Percentiles rank a stretch among this genome's conserved stretches.
These are phyloP conservation scores for Pollenia angustigena DNA, from an alignment of 2,888 invertebrate species.

Conservation along the genomic window DNA sequence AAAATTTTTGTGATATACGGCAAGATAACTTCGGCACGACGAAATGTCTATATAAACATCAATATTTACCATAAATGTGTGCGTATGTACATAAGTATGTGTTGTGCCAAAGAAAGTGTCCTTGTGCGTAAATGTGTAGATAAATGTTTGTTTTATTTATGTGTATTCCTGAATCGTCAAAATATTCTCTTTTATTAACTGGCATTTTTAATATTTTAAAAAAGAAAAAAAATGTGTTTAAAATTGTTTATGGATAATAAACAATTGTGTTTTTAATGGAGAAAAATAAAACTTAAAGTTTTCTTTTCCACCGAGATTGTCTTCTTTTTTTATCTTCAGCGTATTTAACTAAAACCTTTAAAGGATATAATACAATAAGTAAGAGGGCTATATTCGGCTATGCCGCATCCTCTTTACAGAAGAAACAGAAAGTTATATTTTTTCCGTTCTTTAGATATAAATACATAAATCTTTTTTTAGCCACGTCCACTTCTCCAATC, in stretches of 20 bases:
- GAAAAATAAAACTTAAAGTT: background rate
- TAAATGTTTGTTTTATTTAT: slow-evolving; percentile 8
- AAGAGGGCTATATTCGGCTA: no score
- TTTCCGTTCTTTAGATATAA: no score
- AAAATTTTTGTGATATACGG: no score
- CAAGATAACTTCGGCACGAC: no score
- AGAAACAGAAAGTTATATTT: no score
- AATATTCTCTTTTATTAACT: slow-evolving; percentile 1
- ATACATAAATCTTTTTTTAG: no score
- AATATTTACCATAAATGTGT: slow-evolving; percentile 15
- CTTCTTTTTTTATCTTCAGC: background rate
- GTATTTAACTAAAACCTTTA: background rate
- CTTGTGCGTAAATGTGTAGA: background rate
- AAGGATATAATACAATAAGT: background rate
- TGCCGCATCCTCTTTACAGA: no score
- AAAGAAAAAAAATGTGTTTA: background rate
- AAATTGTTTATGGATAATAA: slow-evolving; percentile 50
- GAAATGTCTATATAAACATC: slow-evolving; percentile 53
- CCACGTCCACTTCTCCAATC: no score
- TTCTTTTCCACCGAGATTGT: background rate
- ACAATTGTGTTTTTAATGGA: slow-evolving; percentile 13
- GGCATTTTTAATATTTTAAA: background rate
- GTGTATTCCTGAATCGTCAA: background rate
- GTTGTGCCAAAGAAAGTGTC: background rate
- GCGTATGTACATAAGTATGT: background rate